Base-by-base conservation (phyloP, 2,888 invertebrate genomes). In the Dryocosmus kuriphilus region DNA sequence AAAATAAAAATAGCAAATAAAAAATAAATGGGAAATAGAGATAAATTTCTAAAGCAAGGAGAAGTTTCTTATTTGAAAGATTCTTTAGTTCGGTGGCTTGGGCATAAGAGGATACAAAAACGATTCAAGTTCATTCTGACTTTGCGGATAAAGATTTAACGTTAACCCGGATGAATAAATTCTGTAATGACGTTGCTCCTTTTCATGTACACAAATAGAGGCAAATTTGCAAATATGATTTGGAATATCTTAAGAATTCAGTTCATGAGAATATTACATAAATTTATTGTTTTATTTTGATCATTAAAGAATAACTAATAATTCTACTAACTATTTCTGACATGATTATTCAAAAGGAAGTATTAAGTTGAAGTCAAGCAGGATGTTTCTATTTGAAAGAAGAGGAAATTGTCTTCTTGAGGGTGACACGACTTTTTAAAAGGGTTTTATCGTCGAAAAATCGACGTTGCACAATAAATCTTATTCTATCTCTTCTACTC, bases 391-490 rank as follows among this genome's bases (percentile, higher is more conserved):
- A 7, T 27, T 11, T 16, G 7, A 11, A 1, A 51, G 30, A 27
- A 19, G 14, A 32, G 5, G 5, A 67, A 19, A 46, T 71, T 51
- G 22, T 22, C 11, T 1, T 27, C 8, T 30, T 22, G 14, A 55
- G n/a, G 16, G n/a, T 71, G n/a, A 30, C 51, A n/a, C 19, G 67
- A 32, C 41, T 51, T 51, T 27, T 3, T 46, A 22, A 27, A 11
- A 46, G 24, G 22, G 24, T 41, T 71, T 67, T 51, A 71, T 51
- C 16, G 41, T 27, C 41, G 38, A 65, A 41, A 27, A 41, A 65
- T 22, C 51, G 51, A 71, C 51, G 11, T 51, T 71, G 27, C 30
- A 51, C 71, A 71, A 71, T 51, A 51, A 51, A 30, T 67, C 27
- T 67, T 46, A 27, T 38, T 27, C 67, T 41, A 67, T 27, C 67